Percentiles rank a stretch among this genome's conserved stretches.
Conservation (phyloP, 2,113 vertebrate genomes). For the Dromas ardeola region DNA sequence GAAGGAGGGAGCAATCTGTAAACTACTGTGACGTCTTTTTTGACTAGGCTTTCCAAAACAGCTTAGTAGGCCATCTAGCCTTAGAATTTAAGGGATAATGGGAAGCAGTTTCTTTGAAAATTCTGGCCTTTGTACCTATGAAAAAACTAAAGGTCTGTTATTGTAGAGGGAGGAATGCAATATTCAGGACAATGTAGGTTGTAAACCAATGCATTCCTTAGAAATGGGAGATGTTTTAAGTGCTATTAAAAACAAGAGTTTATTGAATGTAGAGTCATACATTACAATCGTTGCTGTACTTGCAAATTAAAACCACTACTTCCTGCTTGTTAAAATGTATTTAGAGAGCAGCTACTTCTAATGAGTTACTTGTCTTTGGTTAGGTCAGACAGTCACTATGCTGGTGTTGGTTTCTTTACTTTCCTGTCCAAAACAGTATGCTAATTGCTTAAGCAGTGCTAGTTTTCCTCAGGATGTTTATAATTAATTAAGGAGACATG, state of each 20-base stretch:
- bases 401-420: slow-evolving; percentile 27
- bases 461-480: slow-evolving; percentile 23
- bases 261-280: neutral
- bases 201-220: neutral
- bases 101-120: neutral
- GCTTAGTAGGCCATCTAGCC: neutral
- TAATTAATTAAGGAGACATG: slow-evolving; percentile 59
- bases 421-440: slow-evolving; percentile 3
- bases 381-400: neutral
- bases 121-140: neutral
- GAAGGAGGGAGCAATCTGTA: slow-evolving; percentile 14
- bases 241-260: neutral
- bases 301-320: neutral
- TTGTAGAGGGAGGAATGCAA: neutral
- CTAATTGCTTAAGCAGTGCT: slow-evolving; percentile 37
- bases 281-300: neutral
- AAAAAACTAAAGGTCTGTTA: neutral
- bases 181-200: neutral
- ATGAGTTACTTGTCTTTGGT: neutral
- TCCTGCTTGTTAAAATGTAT: neutral
- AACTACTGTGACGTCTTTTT: neutral
- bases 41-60: neutral
- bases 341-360: neutral
- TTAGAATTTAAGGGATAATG: neutral
- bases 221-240: neutral